Base-by-base conservation (phyloP, 2,797 vertebrate genomes). In the Enteromius thamalakanensis region DNA sequence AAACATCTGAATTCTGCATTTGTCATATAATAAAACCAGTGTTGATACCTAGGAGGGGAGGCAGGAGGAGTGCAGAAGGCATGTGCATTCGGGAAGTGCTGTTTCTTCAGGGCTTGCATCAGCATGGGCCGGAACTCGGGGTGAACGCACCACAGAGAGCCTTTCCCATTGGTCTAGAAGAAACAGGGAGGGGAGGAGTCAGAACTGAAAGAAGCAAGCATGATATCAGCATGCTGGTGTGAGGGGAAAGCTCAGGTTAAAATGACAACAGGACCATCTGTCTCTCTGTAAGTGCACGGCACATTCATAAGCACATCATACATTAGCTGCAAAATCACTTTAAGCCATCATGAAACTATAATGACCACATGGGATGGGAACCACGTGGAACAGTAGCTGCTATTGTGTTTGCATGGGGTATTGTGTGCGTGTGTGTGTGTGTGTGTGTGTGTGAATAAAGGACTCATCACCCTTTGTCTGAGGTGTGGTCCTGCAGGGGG, bases 121-220 rank as follows among this genome's bases (percentile, higher is more conserved):
- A 99, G 95, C 90, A 96, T 99, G 82, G 98, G 98, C 87, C 97
- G 98, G 71, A 99, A 99, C 91, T 98, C 97, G 0, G 98, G 98
- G 92, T 99, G 97, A 85, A 99, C 97, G 1, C 97, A 99, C 98
- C 98, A 99, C 81, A 99, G 93, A 0, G 98, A 99, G 90, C 98
- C 98, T 95, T 99, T 99, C 81, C 98, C 98, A 88, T 97, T 99
- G 89, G 97, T 96, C 98, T 99, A 93, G 34, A 83, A 76, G 23
- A 67, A 69, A 81, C 55, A 85, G 65, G 78, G 62, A 79, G 68
- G 42, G 83, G 87, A 81, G 82, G 76, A 76, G 84, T 84, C 51
- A 79, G 26, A 84, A 64, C 49, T 86, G 76, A 89, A 85, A 80
- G 55, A 80, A 87, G 77, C 60, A 45, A 78, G 69, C 55, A 51